A percentile compares a stretch with the other conserved stretches of the same genome.
phyloP scores from a whole-genome alignment of 2,797 vertebrate genomes.

The Myripristis jacobus region DNA sequence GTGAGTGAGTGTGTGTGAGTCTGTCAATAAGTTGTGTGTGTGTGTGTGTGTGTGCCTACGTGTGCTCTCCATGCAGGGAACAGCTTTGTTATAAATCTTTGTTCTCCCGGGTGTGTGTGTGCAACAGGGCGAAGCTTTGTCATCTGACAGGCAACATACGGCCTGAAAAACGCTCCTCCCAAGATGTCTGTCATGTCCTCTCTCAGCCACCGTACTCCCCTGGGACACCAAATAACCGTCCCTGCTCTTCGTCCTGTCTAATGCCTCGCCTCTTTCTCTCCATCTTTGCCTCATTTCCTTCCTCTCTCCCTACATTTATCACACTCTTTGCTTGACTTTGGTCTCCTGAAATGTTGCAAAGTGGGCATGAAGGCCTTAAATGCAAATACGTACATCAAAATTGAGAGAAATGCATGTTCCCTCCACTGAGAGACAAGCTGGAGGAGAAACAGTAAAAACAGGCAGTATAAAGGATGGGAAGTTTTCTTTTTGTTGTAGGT shows the following conservation, averaged over 20 bases:
- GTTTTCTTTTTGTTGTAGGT: too few relatives aligned
- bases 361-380: too few relatives aligned
- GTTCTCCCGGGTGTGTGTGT: conserved; percentile 51
- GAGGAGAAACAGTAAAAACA: too few relatives aligned
- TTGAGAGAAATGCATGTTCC: too few relatives aligned
- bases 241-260: not conserved
- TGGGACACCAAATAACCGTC: conserved; percentile 27
- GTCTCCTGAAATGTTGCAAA: too few relatives aligned
- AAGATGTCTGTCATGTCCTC: conserved; percentile 55
- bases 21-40: conserved; percentile 4
- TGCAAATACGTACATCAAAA: too few relatives aligned
- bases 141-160: conserved; percentile 66
- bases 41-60: conserved; percentile 4
- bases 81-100: conserved; percentile 47
- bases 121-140: conserved; percentile 62
- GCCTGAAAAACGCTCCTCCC: conserved; percentile 42
- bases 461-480: too few relatives aligned
- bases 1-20: conserved; percentile 20
- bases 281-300: not conserved
- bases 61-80: conserved; percentile 29
- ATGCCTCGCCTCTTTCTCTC: not conserved
- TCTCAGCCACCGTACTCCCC: conserved; percentile 38
- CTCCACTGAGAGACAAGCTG: too few relatives aligned
- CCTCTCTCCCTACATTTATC: not conserved
- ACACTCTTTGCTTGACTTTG: not conserved